phyloP scores from a whole-genome alignment of 2,113 vertebrate genomes.

The Gasterosteus nipponicus region DNA sequence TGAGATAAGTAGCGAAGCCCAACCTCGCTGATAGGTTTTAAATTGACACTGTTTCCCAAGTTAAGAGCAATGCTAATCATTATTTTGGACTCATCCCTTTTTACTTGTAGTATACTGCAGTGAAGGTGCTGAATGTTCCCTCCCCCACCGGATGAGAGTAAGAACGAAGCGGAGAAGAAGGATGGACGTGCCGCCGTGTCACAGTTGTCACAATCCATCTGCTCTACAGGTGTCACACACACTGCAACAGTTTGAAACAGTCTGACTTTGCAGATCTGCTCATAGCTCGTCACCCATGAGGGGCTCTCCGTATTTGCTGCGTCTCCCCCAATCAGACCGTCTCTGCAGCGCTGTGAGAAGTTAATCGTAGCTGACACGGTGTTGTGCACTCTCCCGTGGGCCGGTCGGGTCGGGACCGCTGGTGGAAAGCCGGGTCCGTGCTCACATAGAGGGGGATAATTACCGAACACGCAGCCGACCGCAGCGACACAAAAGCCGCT shows the following conservation, averaged over 20 bases:
- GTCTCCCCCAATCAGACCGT: constrained; percentile 62
- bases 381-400: constrained; percentile 72
- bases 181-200: background rate
- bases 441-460: constrained; percentile 77
- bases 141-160: background rate
- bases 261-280: constrained; percentile 27
- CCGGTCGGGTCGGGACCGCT: constrained; percentile 64
- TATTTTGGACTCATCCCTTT: background rate
- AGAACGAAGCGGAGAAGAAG: background rate
- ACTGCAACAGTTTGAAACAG: constrained; percentile 6
- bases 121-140: background rate
- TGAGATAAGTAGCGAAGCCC: background rate
- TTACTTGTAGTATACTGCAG: background rate
- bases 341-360: constrained; percentile 64
- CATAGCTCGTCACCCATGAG: constrained; percentile 50
- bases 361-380: constrained; percentile 75
- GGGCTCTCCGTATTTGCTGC: constrained; percentile 33
- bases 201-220: background rate
- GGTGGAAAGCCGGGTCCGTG: constrained; percentile 69
- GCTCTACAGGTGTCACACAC: constrained; percentile 27
- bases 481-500: constrained; percentile 82
- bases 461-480: constrained; percentile 81
- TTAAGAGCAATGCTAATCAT: background rate
- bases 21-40: background rate
- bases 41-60: background rate